Evolutionary conservation across 2,888 invertebrate genomes (phyloP), one percentile per base, ranked within the genome.

Genomic region (Epicampocera succincta): DNA sequence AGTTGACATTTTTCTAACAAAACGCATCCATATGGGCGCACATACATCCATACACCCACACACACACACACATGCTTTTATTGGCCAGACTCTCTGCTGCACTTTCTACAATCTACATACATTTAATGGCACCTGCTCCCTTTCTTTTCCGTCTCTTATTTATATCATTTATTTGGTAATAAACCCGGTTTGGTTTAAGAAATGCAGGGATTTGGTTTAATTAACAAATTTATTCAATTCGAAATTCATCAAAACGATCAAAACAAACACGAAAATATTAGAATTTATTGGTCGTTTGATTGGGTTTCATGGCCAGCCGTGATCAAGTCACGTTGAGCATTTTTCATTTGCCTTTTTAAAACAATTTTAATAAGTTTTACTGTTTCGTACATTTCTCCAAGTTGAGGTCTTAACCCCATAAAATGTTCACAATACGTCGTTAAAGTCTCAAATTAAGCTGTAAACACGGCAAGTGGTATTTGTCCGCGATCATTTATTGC

Each of bases 181-280:
- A n/a, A n/a, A n/a, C n/a, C n/a, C n/a, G n/a, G n/a, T 58, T 46
- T 3, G 38, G 56, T 74, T 48, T 46, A 21, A 56, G n/a, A 48
- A 58, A 48, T 11, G 9, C 19, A 17, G 0, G 48, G 38, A 21
- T 21, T 65, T 74, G 21, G 56, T 40, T 61, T 72, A 80, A 80
- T 80, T 80, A 80, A 76, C 44, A 80, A 75, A 80, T 76, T 60
- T 80, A 80, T 80, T 46, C 75, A 66, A 66, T 76, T 76, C 61
- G 29, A 65, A 65, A 74, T 69, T 58, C 69, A 69, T 74, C 69
- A 58, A 50, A 80, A 56, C 50, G 21, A 74, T 80, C 80, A 74
- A 63, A 74, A 74, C 80, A 74, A 63, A 61, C 80, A 74, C 69
- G 69, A 58, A 42, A 69, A 56, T 50, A 33, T 8, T 56, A 19